A percentile compares a stretch with the other conserved stretches of the same genome.
These are phyloP conservation scores for Helicoverpa zea DNA, from an alignment of 1,140 invertebrate genomes.

Conservation along the genomic window DNA sequence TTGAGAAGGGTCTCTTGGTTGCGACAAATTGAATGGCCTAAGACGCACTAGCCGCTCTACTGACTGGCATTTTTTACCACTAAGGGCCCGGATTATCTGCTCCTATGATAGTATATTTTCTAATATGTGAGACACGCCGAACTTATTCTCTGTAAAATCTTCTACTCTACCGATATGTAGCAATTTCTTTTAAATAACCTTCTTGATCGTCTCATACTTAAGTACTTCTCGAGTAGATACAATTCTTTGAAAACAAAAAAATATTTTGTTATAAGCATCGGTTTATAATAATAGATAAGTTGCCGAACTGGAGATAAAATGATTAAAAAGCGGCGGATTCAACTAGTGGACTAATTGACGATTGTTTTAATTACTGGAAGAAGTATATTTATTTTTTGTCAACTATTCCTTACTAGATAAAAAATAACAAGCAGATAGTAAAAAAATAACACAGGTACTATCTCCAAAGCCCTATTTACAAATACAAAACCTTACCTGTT, in stretches of 20 bases:
- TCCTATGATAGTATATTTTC: conserved; percentile 62
- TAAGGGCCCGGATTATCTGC: conserved; percentile 65
- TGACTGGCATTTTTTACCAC: conserved; percentile 75
- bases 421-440: neutral
- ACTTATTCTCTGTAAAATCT: conserved; percentile 39
- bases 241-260: conserved; percentile 1
- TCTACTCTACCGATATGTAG: conserved; percentile 7
- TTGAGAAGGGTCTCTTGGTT: conserved; percentile 79
- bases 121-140: conserved; percentile 50
- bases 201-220: neutral
- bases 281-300: neutral
- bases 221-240: conserved; percentile 10
- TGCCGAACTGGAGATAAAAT: neutral
- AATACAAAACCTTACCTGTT: conserved; percentile 1
- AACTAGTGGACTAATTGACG: no score
- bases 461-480: neutral
- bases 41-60: conserved; percentile 57
- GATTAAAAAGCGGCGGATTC: neutral
- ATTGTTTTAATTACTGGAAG: no score
- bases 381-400: neutral
- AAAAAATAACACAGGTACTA: neutral
- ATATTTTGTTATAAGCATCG: neutral
- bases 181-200: neutral
- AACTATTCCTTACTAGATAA: neutral
- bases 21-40: conserved; percentile 81